A percentile compares a stretch with the other conserved stretches of the same genome.
These are phyloP conservation scores for Proterorhinus semilunaris DNA, from an alignment of 2,113 vertebrate species.

Conservation along the genomic window DNA sequence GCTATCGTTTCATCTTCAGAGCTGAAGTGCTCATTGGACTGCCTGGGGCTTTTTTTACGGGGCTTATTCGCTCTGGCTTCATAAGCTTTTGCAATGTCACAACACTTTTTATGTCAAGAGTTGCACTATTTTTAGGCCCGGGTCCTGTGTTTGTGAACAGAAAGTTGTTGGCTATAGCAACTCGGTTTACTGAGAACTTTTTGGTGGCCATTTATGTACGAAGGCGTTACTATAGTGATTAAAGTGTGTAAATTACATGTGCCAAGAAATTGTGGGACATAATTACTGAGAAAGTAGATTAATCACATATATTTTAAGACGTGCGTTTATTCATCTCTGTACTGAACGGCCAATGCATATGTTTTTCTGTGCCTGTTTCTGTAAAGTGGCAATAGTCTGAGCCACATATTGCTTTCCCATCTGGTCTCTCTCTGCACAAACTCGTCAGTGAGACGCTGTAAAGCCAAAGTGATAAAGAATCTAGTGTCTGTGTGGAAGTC, in stretches of 20 bases:
- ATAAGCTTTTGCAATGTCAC: slow-evolving; percentile 2
- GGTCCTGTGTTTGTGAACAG: not conserved
- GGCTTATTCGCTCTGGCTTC: not conserved
- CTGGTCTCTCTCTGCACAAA: slow-evolving; percentile 1
- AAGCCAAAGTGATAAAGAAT: slow-evolving; percentile 29
- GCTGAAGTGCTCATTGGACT: not conserved
- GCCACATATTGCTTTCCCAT: slow-evolving; percentile 19
- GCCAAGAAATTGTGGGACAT: no score
- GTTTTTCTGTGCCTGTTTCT: not conserved
- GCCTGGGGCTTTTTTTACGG: not conserved
- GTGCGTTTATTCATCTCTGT: not conserved
- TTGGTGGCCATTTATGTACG: not conserved
- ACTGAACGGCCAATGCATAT: not conserved
- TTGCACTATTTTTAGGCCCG: not conserved
- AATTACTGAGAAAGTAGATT: not conserved
- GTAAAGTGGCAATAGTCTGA: not conserved
- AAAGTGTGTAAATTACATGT: no score
- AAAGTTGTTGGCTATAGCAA: not conserved
- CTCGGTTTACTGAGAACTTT: not conserved
- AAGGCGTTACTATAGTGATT: not conserved
- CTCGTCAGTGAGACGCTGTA: slow-evolving; percentile 1
- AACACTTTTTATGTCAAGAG: slow-evolving; percentile 1
- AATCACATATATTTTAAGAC: not conserved
- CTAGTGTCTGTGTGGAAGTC: slow-evolving; percentile 1
- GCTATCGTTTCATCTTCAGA: slow-evolving; percentile 4